Evolutionary conservation across 2,888 invertebrate species (phyloP), one percentile per base, ranked within the genome.

Genomic region (Hypercompe scribonia): DNA sequence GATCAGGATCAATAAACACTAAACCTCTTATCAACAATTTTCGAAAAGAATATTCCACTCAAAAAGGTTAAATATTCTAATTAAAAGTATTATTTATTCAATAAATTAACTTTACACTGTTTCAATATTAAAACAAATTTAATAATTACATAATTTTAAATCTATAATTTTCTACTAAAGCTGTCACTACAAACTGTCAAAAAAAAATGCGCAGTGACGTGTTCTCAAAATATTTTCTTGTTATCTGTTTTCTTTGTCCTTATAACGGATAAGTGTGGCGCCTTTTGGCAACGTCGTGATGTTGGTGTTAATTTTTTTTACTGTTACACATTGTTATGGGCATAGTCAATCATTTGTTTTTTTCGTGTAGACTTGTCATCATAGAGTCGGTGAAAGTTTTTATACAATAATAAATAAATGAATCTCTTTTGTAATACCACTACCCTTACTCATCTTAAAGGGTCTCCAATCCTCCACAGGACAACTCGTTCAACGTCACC

Each of bases 221-320:
- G 39, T 76, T 71, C 67, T 66, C 78, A 78, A 84, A 84, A 81
- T 85, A 82, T 84, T 84, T 78, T 68, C 75, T 68, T 76, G 68
- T 50, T 33, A 28, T 39, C 75, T 82, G 70, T 81, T 66, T 50
- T 31, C 46, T 70, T 54, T 74, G 61, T 70, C 34, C 68, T 58
- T 65, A 42, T n/a, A 36, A 34, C 13, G 69, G 67, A 67, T 74
- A 67, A 66, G 34, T 21, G 66, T 77, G 84, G 85, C 85, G 84
- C 78, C 84, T 78, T 77, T 61, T 70, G 63, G 50, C 61, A 33
- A 65, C 31, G 36, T 61, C 50, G 65, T 83, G 65, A 83, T 70
- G 65, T 74, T 68, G 78, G 70, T 71, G 75, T 71, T 73, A 68
- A 10, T 46, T 31, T 15, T 39, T 63, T 61, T 50, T 31, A 61